A percentile compares a stretch with the other conserved stretches of the same genome.
Evolutionary conservation across 2,797 vertebrate genomes (phyloP).

Genomic region (Malurus splendens): DNA sequence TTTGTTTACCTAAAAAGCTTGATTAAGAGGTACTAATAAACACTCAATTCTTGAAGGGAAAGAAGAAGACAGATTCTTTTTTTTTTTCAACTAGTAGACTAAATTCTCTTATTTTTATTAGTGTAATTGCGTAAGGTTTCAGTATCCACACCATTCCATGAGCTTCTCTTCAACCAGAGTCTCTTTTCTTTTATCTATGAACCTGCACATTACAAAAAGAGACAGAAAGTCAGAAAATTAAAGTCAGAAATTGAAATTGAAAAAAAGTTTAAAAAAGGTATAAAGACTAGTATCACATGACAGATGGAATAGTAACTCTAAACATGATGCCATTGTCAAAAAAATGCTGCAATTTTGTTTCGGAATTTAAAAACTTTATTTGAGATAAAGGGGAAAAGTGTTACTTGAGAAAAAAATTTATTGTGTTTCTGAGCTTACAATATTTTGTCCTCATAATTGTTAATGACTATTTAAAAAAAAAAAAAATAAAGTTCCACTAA

Average conservation of each 20-base stretch:
- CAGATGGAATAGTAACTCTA: background rate
- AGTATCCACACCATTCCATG: background rate
- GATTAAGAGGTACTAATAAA: background rate
- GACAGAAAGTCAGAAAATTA: background rate
- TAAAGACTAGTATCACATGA: background rate
- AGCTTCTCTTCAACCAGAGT: background rate
- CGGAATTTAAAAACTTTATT: background rate
- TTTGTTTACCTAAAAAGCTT: background rate
- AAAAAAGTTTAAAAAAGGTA: background rate
- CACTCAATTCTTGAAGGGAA: background rate
- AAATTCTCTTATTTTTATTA: background rate
- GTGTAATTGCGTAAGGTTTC: background rate
- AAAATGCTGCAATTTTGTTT: background rate
- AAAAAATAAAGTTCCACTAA: background rate
- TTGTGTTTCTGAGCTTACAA: background rate
- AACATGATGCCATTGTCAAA: background rate
- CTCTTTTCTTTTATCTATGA: background rate
- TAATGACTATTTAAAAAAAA: accelerated
- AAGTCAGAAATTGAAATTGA: background rate
- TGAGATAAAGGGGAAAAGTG: background rate
- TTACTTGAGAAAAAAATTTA: background rate
- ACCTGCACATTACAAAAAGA: background rate
- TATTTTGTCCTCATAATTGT: background rate
- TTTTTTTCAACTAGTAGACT: background rate
- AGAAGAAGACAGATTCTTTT: background rate